Conservation (phyloP, 2,113 vertebrate genomes). For the Sorex araneus region DNA sequence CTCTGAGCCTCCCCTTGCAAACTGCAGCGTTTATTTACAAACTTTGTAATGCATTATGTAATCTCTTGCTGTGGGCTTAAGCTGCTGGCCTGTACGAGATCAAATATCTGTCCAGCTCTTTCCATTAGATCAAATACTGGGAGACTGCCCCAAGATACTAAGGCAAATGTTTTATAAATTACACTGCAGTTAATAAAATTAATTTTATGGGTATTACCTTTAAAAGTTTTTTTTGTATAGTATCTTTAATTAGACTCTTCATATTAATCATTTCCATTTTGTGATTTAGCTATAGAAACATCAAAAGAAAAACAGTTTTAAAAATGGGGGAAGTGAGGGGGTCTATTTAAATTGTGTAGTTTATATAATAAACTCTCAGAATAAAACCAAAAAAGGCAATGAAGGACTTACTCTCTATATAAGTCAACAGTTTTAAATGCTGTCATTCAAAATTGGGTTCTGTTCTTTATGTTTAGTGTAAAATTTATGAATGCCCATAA, state of each 20-base stretch:
- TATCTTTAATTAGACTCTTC: constrained; percentile 21
- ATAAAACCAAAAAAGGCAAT: constrained; percentile 52
- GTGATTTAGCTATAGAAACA: constrained; percentile 51
- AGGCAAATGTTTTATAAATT: constrained; percentile 30
- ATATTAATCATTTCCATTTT: constrained; percentile 61
- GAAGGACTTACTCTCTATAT: constrained; percentile 54
- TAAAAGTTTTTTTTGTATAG: not conserved
- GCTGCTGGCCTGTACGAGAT: constrained; percentile 6
- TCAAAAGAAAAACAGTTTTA: not conserved
- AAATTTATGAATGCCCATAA: constrained; percentile 74
- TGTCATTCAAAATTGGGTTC: constrained; percentile 51
- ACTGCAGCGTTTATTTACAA: not conserved
- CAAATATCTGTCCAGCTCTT: not conserved
- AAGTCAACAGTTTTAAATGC: constrained; percentile 51
- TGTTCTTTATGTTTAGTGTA: constrained; percentile 53
- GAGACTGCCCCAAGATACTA: constrained; percentile 28
- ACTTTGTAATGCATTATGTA: not conserved
- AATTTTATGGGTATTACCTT: constrained; percentile 56
- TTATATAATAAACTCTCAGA: constrained; percentile 24
- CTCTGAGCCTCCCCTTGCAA: not conserved
- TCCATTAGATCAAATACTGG: constrained; percentile 41
- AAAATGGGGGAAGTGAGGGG: constrained; percentile 10
- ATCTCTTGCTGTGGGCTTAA: not conserved
- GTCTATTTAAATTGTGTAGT: constrained; percentile 39
- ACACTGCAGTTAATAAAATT: constrained; percentile 44